Evolutionary conservation across 2,797 vertebrate species (phyloP).

Genomic region (Synaphobranchus kaupii): DNA sequence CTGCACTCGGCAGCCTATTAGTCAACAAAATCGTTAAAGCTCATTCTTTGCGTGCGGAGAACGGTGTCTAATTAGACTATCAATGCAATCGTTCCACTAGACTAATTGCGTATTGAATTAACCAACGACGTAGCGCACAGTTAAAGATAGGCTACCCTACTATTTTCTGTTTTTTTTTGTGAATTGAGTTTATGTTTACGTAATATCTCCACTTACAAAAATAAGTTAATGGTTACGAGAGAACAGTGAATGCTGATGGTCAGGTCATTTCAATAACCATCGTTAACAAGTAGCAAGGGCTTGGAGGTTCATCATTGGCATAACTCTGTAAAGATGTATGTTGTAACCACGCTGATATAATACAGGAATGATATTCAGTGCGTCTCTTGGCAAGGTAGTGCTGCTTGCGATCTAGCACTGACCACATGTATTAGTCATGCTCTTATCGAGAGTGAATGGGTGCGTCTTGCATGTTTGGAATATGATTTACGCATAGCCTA

Average conservation of each 20-base stretch:
- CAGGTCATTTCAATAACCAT: background rate
- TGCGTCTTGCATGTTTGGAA: background rate
- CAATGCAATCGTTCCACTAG: background rate
- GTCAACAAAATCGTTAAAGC: background rate
- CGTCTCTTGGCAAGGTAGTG: background rate
- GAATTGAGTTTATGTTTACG: background rate
- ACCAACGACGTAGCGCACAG: background rate
- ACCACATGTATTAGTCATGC: background rate
- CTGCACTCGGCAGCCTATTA: background rate
- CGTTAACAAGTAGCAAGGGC: background rate
- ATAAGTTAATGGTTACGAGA: background rate
- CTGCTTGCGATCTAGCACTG: background rate
- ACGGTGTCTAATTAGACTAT: background rate
- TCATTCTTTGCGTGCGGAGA: background rate
- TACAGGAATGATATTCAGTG: background rate
- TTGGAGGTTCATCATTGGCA: background rate
- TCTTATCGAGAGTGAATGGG: background rate
- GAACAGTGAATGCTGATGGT: background rate
- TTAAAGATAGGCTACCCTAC: background rate
- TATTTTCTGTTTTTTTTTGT: background rate
- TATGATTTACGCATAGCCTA: background rate
- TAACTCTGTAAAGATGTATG: background rate
- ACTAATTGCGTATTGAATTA: background rate
- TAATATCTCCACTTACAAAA: background rate
- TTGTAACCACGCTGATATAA: background rate